Conservation (phyloP, 1,140 invertebrate species). For the Platyura marginata region DNA sequence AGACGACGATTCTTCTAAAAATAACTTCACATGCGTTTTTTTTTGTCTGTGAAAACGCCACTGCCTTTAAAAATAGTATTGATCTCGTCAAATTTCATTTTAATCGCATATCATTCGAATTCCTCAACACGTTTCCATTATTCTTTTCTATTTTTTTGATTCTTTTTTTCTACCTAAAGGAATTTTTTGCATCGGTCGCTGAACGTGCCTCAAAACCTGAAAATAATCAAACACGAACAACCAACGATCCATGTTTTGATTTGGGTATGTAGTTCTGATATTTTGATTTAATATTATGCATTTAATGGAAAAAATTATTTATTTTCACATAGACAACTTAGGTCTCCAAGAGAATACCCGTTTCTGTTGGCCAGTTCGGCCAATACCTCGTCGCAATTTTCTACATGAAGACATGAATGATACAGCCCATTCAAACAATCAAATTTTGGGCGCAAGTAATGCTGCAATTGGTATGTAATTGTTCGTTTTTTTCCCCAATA, state of each 20-base stretch:
- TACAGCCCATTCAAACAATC: not conserved
- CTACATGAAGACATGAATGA: slow-evolving; percentile 3
- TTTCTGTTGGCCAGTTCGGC: slow-evolving; percentile 20
- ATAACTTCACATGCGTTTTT: not conserved
- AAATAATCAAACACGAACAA: not conserved
- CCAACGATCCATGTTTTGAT: not conserved
- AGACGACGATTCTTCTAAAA: not conserved
- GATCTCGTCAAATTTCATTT: too few relatives aligned
- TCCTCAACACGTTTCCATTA: too few relatives aligned
- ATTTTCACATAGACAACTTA: slow-evolving; percentile 11
- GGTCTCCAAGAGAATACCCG: slow-evolving; percentile 13
- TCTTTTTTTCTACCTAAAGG: too few relatives aligned
- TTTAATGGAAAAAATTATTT: not conserved
- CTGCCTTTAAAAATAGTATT: too few relatives aligned
- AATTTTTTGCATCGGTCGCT: slow-evolving; percentile 1
- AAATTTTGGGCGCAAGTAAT: not conserved
- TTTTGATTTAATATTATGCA: not conserved
- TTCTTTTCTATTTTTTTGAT: too few relatives aligned
- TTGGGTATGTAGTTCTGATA: not conserved
- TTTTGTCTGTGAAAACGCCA: not conserved
- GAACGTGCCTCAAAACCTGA: not conserved
- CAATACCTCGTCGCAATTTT: slow-evolving; percentile 18
- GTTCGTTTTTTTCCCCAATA: too few relatives aligned
- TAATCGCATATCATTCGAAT: too few relatives aligned
- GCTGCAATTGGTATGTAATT: slow-evolving; percentile 19